phyloP scores from a whole-genome alignment of 2,888 invertebrate genomes.

The Hypercompe scribonia region DNA sequence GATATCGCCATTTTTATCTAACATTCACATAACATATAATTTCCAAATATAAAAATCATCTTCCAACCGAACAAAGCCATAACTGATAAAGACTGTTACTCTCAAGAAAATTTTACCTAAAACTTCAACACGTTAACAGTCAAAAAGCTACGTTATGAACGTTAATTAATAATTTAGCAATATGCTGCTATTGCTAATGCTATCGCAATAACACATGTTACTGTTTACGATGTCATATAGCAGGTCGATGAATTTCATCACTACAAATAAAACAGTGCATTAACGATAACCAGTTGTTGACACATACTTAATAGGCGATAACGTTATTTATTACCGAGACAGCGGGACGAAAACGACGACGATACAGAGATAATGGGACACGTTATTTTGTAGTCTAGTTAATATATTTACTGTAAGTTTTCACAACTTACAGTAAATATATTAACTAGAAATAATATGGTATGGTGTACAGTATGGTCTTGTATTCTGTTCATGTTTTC shows the following conservation, averaged over 20 bases:
- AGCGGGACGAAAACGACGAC: background rate
- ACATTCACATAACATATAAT: too few species aligned
- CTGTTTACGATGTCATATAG: background rate
- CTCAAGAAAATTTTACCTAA: background rate
- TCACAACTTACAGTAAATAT: too few species aligned
- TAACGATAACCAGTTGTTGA: background rate
- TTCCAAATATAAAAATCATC: too few species aligned
- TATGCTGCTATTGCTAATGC: background rate
- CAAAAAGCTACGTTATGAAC: background rate
- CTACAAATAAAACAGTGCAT: conserved; percentile 8
- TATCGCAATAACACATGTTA: background rate
- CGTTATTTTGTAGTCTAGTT: too few species aligned
- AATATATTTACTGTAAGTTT: too few species aligned
- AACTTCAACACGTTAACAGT: background rate
- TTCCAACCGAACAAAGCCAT: background rate
- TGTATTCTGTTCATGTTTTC: too few species aligned
- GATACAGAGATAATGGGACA: background rate
- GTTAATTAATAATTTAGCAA: background rate
- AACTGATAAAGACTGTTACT: background rate
- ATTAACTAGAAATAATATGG: too few species aligned
- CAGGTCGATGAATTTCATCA: too few species aligned
- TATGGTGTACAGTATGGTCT: too few species aligned
- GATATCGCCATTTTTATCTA: too few species aligned
- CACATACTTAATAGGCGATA: background rate
- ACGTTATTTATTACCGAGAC: background rate